Evolutionary conservation across 2,113 vertebrate genomes (phyloP), one percentile per base, ranked within the genome.

Genomic region (Symphodus melops): DNA sequence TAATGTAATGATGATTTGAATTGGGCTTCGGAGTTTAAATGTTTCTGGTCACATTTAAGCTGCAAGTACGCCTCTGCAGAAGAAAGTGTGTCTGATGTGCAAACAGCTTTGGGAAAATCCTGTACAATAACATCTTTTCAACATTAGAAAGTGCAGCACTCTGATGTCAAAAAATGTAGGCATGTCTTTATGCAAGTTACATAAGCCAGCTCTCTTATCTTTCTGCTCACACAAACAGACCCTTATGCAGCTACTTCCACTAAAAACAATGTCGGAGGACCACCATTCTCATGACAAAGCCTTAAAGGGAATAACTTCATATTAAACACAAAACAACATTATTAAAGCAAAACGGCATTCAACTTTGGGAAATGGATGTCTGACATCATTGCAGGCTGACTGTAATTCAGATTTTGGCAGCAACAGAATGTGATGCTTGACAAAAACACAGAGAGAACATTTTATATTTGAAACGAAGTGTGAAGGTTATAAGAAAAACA

Each of bases 321-420:
- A 21, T 53, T 63, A 13, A 39, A 48, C 17, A 33, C 46, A 60
- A 67, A 60, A 63, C 28, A 46, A 37, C 48, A 36, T 62, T 44
- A 60, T 46, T 52, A 19, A 16, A 19, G 7, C 19, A 53, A 21
- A 9, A 53, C 7, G 46, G 46, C 14, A 48, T 48, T 17, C 16
- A 48, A 48, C 14, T 17, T 48, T 6, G 17, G 8, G 16, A 48
- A 48, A 48, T 48, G 16, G 46, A 52, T 61, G 55, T 49, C 48
- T 59, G 17, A 72, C 44, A 49, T 23, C 33, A 12, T 56, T 19
- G 16, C 17, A 53, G 55, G 11, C 12, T 59, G 52, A 33, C 68
- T 68, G 41, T 51, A 56, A 68, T 71, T 78, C 72, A 44, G 56
- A 59, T 60, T 68, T 72, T 48, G 46, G 46, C 46, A 48, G 46